Percentiles rank a stretch among this genome's conserved stretches.
Evolutionary conservation across 2,113 vertebrate genomes (phyloP).

Genomic region (Tinamus guttatus): DNA sequence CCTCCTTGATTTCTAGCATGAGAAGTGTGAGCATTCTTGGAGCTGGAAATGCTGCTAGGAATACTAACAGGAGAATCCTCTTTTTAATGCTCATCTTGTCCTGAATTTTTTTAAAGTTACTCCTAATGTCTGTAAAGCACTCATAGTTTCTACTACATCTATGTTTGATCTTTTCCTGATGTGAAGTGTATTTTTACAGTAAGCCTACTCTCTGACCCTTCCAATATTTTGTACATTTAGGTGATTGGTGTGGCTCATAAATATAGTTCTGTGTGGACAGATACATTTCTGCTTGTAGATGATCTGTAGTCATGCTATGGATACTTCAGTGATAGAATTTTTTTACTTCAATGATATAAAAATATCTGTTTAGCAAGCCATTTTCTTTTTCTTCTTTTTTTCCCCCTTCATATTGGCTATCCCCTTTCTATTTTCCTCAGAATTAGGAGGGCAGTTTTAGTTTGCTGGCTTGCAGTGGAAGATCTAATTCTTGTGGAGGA

Average conservation of each 20-base stretch:
- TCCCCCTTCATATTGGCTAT: not conserved
- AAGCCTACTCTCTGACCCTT: not conserved
- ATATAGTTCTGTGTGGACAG: not conserved
- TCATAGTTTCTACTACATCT: not conserved
- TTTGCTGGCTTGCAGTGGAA: not conserved
- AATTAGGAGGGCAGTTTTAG: not conserved
- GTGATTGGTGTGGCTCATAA: not conserved
- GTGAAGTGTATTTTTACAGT: not conserved
- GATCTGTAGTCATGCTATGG: not conserved
- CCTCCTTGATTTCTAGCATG: not conserved
- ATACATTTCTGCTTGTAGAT: not conserved
- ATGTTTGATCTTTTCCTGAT: not conserved
- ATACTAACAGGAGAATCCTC: conserved; percentile 37
- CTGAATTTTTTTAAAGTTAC: conserved; percentile 26
- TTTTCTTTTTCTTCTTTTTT: too few relatives aligned
- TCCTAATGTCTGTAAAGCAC: not conserved
- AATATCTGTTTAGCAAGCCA: not conserved
- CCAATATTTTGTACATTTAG: not conserved
- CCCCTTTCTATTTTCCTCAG: not conserved
- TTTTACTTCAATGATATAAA: not conserved
- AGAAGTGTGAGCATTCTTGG: not conserved
- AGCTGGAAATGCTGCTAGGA: not conserved
- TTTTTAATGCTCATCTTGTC: conserved; percentile 7
- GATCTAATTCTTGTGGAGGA: not conserved
- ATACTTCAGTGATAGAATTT: not conserved